Evolutionary conservation across 2,113 vertebrate species (phyloP).

Genomic region (Propithecus coquereli): DNA sequence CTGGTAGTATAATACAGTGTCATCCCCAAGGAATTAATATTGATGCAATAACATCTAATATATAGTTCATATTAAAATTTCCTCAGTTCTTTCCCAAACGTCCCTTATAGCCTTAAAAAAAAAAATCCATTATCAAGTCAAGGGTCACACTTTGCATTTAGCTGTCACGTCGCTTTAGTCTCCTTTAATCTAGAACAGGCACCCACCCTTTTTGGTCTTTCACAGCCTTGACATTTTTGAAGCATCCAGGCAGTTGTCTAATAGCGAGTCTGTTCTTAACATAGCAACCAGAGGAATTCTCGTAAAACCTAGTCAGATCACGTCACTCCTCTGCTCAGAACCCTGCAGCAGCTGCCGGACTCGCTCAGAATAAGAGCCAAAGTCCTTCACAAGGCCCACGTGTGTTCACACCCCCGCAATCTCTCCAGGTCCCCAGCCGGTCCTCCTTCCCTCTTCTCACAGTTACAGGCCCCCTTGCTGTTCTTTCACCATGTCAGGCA

Average conservation of each 20-base stretch:
- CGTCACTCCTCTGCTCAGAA: not conserved
- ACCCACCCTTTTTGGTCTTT: not conserved
- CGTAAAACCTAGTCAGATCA: not conserved
- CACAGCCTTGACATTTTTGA: not conserved
- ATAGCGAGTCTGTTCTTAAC: not conserved
- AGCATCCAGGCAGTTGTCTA: not conserved
- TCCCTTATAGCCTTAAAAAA: not conserved
- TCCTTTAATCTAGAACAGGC: not conserved
- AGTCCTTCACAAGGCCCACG: not conserved
- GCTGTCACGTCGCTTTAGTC: not conserved
- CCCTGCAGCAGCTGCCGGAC: not conserved
- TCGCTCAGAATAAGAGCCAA: not conserved
- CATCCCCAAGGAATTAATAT: not conserved
- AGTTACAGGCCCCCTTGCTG: not conserved
- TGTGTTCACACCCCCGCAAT: fast-evolving
- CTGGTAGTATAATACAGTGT: not conserved
- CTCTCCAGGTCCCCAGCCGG: not conserved
- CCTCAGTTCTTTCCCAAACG: not conserved
- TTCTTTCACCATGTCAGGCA: not conserved
- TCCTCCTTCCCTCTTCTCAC: not conserved
- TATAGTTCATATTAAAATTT: not conserved
- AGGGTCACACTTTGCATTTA: not conserved
- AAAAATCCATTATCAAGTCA: not conserved
- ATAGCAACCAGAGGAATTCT: not conserved
- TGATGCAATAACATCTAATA: not conserved